Base-by-base conservation (phyloP, 2,888 invertebrate genomes). In the Platerodrilus igneus region DNA sequence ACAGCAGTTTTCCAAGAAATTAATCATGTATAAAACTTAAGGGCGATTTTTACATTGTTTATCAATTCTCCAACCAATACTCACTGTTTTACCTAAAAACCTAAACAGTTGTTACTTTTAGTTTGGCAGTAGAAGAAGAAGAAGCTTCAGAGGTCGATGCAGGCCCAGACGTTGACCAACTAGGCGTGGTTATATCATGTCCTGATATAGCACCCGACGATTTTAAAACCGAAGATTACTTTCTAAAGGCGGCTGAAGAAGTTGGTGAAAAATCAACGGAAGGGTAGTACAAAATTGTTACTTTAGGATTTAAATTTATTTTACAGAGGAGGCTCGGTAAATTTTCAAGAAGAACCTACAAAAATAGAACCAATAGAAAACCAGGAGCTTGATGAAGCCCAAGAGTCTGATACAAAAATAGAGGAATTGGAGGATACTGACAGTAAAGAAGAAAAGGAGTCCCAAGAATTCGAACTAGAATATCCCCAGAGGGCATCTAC, bases 151-250 rank as follows among this genome's bases (percentile, higher is more conserved):
- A 31, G 1, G 17, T 19, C 6, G 41, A 39, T 7, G 28, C 31
- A 21, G 40, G 26, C 2, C 41, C 32, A 1, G 38, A 17, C 3
- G 41, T 38, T 15, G 39, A 46, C 9, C 5, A 26, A 6, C 19
- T 32, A 2, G 41, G 37, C 1, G 37, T 39, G 10, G 45, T 44
- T 4, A 46, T 52, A 11, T 52, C 52, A 2, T 52, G 52, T 37
- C 52, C 52, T 4, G 52, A 52, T 25, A 43, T 52, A 4, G 34
- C 39, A 6, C 33, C 40, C 2, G 52, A 50, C 8, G 47, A 52
- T 19, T 39, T 33, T 14, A 42, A 46, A 30, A 37, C 39, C 0
- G 46, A 46, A 22, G 42, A 46, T 15, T 42, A 46, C 6, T 41
- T 45, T 21, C 15, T 31, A 17, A n/a, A n/a, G n/a, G n/a, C n/a